phyloP scores from a whole-genome alignment of 1,140 invertebrate species.

The Euborellia annulipes region DNA sequence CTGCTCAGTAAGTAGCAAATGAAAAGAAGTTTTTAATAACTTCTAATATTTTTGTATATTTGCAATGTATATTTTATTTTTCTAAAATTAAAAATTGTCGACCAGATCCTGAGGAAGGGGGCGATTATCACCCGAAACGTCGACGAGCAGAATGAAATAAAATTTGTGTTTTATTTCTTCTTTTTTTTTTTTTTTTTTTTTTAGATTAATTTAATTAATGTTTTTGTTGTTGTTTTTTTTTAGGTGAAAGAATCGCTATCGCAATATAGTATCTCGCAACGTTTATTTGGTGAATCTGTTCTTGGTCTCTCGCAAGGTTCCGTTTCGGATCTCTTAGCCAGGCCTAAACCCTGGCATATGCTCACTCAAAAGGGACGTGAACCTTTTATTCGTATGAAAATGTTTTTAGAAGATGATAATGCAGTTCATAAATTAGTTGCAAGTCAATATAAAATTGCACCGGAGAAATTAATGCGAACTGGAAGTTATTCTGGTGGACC shows the following conservation, averaged over 20 bases:
- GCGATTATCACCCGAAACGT: too few species aligned
- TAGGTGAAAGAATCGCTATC: slow-evolving; percentile 91
- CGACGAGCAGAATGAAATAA: too few species aligned
- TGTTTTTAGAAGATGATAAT: slow-evolving; percentile 94
- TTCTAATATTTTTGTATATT: too few species aligned
- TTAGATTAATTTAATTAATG: too few species aligned
- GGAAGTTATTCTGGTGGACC: slow-evolving; percentile 70
- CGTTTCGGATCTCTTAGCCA: slow-evolving; percentile 82
- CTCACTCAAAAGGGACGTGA: slow-evolving; percentile 91
- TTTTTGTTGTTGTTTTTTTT: slow-evolving; percentile 6
- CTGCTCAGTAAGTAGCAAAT: too few species aligned
- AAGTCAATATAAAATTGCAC: slow-evolving; percentile 93
- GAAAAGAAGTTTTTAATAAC: too few species aligned
- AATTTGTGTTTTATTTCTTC: too few species aligned
- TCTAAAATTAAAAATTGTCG: too few species aligned
- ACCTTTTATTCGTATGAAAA: slow-evolving; percentile 95
- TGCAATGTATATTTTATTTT: too few species aligned
- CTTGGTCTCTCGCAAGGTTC: slow-evolving; percentile 91
- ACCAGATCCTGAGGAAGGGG: too few species aligned
- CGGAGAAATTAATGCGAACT: slow-evolving; percentile 88
- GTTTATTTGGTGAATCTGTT: slow-evolving; percentile 94
- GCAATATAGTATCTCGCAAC: slow-evolving; percentile 96
- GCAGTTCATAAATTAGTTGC: slow-evolving; percentile 92
- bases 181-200: too few species aligned
- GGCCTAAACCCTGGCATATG: slow-evolving; percentile 96